A percentile compares a stretch with the other conserved stretches of the same genome.
Conservation (phyloP, 2,797 vertebrate genomes). For the Aulostomus chinensis region DNA sequence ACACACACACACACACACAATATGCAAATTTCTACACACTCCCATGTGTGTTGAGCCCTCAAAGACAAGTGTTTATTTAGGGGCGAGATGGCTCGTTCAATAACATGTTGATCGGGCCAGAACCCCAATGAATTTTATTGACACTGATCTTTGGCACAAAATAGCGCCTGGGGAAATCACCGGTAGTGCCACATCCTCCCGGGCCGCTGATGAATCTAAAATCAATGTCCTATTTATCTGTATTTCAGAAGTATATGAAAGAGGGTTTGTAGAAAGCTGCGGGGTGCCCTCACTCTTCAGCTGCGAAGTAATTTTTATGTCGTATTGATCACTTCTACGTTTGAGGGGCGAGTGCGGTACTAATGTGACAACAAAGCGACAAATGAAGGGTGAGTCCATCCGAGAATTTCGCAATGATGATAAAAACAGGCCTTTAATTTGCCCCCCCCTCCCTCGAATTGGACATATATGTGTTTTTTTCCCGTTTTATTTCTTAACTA, state of each 20-base stretch:
- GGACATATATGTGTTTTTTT: too few relatives aligned
- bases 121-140: slow-evolving; percentile 86
- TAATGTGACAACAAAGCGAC: slow-evolving; percentile 71
- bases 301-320: slow-evolving; percentile 79
- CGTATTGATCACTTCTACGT: slow-evolving; percentile 70
- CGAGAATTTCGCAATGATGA: too few relatives aligned
- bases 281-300: slow-evolving; percentile 72
- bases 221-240: slow-evolving; percentile 85
- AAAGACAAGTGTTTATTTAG: slow-evolving; percentile 82
- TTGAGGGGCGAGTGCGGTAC: slow-evolving; percentile 56
- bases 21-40: not conserved
- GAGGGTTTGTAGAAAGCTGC: slow-evolving; percentile 71
- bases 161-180: slow-evolving; percentile 87
- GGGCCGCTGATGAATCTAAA: slow-evolving; percentile 83
- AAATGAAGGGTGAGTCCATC: slow-evolving; percentile 51
- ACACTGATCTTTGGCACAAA: slow-evolving; percentile 86
- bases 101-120: slow-evolving; percentile 83
- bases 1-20: slow-evolving; percentile 6
- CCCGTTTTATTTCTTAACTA: too few relatives aligned
- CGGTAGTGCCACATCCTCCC: slow-evolving; percentile 71
- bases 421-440: too few relatives aligned
- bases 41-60: slow-evolving; percentile 40
- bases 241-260: slow-evolving; percentile 80
- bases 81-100: slow-evolving; percentile 76
- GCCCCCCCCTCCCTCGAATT: too few relatives aligned